Evolutionary conservation across 2,797 vertebrate genomes (phyloP).

Genomic region (Micropoecilia bifurca): DNA sequence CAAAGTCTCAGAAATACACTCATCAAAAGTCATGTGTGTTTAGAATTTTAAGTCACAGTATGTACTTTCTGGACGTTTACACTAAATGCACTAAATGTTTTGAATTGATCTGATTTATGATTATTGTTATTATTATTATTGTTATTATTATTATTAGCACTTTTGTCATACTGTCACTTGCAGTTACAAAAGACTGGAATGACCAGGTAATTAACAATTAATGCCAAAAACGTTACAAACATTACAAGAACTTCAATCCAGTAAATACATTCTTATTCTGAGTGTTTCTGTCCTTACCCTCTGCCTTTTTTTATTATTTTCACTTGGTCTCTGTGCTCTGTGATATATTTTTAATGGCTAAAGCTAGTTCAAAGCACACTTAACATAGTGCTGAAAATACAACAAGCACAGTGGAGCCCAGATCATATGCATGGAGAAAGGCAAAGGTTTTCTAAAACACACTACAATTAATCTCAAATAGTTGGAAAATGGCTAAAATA

Average conservation of each 20-base stretch:
- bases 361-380: not conserved
- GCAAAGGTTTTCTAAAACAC: not conserved
- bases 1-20: too few species aligned
- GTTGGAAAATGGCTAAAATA: not conserved
- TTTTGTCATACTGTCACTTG: not conserved
- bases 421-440: not conserved
- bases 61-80: not conserved
- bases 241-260: not conserved
- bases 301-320: not conserved
- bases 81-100: too few species aligned
- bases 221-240: not conserved
- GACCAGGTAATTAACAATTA: not conserved
- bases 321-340: not conserved
- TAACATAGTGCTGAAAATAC: not conserved
- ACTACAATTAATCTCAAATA: not conserved
- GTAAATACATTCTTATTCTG: not conserved
- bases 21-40: too few species aligned
- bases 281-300: not conserved
- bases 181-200: not conserved
- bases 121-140: too few species aligned
- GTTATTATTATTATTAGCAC: not conserved
- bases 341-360: not conserved
- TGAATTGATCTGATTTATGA: not conserved
- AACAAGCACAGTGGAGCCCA: not conserved
- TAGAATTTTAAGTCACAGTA: not conserved